Conservation (phyloP, 1,140 invertebrate genomes). For the Agrypnia vestita region DNA sequence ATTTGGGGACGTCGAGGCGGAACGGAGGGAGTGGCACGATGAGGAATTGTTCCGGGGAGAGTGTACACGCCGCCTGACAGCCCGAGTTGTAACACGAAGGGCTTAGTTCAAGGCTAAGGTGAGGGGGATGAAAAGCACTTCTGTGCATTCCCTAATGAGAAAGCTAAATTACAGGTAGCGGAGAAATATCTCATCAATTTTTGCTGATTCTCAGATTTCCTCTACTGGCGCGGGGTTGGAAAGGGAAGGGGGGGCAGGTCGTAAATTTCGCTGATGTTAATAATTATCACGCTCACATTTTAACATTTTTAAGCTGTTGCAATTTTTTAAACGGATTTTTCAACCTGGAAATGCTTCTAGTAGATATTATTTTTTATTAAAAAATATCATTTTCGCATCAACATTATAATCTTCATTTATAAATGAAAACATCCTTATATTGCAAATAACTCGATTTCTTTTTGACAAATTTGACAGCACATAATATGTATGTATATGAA, state of each 20-base stretch:
- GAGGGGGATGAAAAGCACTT: constrained; percentile 12
- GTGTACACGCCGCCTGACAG: constrained; percentile 36
- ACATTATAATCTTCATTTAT: no score
- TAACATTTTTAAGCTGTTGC: constrained; percentile 1
- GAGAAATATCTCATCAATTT: constrained; percentile 46
- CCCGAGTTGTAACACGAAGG: background rate
- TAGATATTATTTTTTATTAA: no score
- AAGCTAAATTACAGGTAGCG: constrained; percentile 54
- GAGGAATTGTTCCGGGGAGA: background rate
- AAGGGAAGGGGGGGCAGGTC: background rate
- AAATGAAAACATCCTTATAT: no score
- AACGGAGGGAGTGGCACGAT: no score
- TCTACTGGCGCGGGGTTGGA: no score
- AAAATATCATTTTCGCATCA: no score
- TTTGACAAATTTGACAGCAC: no score
- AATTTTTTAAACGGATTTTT: background rate
- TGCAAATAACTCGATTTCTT: no score
- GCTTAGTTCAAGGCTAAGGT: background rate
- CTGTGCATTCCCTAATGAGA: constrained; percentile 52
- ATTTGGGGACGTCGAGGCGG: no score
- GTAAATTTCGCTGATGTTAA: constrained; percentile 13
- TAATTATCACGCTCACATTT: constrained; percentile 12
- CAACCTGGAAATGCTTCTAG: no score
- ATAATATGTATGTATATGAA: no score
- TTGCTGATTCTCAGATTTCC: constrained; percentile 48